These are phyloP conservation scores for Tachycineta bicolor DNA, from an alignment of 2,113 vertebrate species.

Conservation along the genomic window DNA sequence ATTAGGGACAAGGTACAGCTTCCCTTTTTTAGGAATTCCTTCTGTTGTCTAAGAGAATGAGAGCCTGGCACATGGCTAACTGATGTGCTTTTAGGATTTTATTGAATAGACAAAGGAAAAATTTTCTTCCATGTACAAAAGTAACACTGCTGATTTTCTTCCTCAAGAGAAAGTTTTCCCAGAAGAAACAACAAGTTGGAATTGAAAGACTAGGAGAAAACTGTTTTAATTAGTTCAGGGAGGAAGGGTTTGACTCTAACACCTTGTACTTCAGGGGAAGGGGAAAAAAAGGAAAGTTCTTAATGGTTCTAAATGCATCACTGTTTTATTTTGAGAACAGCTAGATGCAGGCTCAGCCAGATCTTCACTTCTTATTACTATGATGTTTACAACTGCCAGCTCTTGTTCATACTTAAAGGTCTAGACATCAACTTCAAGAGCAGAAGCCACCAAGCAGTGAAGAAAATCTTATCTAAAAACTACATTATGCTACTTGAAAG, in stretches of 20 bases:
- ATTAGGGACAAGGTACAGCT: neutral
- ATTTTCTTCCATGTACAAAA: neutral
- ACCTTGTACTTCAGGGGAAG: neutral
- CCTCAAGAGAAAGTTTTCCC: neutral
- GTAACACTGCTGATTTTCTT: neutral
- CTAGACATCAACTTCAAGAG: neutral
- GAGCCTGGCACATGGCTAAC: neutral
- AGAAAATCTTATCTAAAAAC: neutral
- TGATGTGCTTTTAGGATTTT: neutral
- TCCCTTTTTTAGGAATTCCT: neutral
- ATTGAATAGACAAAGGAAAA: neutral
- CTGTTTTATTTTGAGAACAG: conserved; percentile 39
- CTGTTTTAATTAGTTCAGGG: neutral
- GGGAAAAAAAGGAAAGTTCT: neutral
- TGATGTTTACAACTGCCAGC: neutral
- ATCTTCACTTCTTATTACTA: neutral
- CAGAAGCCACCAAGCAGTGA: neutral
- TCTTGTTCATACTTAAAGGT: neutral
- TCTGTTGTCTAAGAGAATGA: neutral
- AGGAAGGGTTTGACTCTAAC: neutral
- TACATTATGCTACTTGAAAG: neutral
- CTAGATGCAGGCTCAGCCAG: neutral
- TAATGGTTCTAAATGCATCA: neutral
- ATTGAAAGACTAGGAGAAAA: neutral
- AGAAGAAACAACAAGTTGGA: neutral